Evolutionary conservation across 2,113 vertebrate genomes (phyloP), one percentile per base, ranked within the genome.

Genomic region (Thryonomys swinderianus): DNA sequence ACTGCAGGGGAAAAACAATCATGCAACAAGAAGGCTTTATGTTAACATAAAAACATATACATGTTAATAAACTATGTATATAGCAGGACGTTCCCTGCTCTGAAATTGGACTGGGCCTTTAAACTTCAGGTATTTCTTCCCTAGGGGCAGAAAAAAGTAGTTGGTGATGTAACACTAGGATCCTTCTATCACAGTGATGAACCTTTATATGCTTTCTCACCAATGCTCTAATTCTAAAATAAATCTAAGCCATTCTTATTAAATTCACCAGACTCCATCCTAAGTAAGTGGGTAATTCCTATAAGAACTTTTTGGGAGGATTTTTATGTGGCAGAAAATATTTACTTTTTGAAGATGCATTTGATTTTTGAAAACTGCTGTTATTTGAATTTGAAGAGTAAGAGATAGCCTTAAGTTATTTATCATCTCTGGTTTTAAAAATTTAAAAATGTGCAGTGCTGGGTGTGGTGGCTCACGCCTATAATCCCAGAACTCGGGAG

Each of bases 281-380:
- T 76, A 17, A 48, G 42, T 74, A 71, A 81, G 57, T 3, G 80
- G 37, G 73, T 83, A 93, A 91, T 93, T 91, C 83, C 51, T 27
- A 0, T 55, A 59, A 84, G 21, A 95, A 30, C 45, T 30, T 62
- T 93, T 81, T 69, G 13, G 73, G 37, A 37, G n/a, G 51, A 8
- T 71, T 92, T 51, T 71, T 94, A 53, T 51, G 20, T 25, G n/a
- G 86, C 48, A 80, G 73, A 21, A 95, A 94, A 93, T 95, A 95
- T 71, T 51, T 96, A 51, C 74, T 81, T 93, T 86, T 90, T 90
- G 73, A 91, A 94, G 59, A 62, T 34, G 14, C 13, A 85, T 79
- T 93, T 95, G 83, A 82, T 61, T 83, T 96, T 90, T 93, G 51
- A 80, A 95, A 96, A 92, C 7, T 30, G 32, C 23, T 40, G 30